A percentile compares a stretch with the other conserved stretches of the same genome.
Evolutionary conservation across 2,113 vertebrate genomes (phyloP).

Genomic region (Buteo buteo): DNA sequence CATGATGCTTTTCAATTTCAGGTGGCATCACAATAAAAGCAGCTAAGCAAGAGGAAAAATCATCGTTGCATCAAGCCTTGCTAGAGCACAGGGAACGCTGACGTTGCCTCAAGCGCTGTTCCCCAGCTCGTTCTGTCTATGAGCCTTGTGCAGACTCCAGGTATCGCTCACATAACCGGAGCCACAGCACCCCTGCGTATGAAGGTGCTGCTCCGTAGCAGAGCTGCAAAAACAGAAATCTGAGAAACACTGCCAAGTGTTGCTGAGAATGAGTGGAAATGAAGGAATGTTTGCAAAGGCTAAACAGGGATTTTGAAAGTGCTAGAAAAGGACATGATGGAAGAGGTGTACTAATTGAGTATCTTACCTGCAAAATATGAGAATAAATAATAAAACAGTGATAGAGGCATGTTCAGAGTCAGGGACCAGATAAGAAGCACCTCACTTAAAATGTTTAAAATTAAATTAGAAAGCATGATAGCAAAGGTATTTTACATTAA

Average conservation of each 20-base stretch:
- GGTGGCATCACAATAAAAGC: not conserved
- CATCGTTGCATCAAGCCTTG: not conserved
- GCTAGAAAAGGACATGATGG: not conserved
- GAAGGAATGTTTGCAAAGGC: not conserved
- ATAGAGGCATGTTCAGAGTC: not conserved
- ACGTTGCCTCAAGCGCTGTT: rapidly evolving
- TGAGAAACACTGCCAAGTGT: not conserved
- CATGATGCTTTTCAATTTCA: not conserved
- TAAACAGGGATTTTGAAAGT: not conserved
- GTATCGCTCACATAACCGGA: rapidly evolving
- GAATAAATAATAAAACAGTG: not conserved
- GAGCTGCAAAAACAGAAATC: not conserved
- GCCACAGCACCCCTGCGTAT: rapidly evolving
- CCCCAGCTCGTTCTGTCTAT: rapidly evolving
- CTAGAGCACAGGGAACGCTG: not conserved
- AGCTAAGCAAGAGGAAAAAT: not conserved
- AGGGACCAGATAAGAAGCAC: not conserved
- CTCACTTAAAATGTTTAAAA: not conserved
- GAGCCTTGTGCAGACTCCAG: not conserved
- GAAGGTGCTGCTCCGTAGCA: not conserved
- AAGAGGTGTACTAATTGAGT: not conserved
- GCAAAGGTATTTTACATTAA: not conserved
- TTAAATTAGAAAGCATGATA: not conserved
- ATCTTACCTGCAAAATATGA: not conserved
- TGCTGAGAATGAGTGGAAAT: not conserved